phyloP scores from a whole-genome alignment of 2,797 vertebrate species.

The Catostomus latipinnis region DNA sequence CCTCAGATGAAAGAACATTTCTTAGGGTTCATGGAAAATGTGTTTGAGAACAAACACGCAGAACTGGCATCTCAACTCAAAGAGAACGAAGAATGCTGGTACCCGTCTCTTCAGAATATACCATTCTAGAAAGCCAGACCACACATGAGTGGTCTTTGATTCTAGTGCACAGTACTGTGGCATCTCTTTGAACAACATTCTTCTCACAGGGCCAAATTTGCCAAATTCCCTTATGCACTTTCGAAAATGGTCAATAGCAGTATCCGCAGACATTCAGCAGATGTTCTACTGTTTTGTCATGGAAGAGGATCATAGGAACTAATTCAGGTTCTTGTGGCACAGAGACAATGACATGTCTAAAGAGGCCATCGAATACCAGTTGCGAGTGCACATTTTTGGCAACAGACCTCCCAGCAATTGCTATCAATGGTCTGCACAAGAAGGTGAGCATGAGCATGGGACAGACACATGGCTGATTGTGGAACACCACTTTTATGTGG shows the following conservation, averaged over 20 bases:
- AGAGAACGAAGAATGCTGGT: no score
- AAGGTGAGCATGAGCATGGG: not conserved
- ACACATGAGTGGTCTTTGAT: no score
- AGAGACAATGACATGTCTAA: not conserved
- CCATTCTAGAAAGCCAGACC: no score
- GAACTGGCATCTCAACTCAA: conserved; percentile 1
- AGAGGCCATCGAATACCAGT: no score
- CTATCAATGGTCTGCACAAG: not conserved
- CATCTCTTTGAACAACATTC: no score
- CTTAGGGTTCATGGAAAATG: conserved; percentile 34
- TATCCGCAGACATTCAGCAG: not conserved
- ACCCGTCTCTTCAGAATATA: no score
- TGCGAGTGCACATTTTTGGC: not conserved
- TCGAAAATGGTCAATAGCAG: not conserved
- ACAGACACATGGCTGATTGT: not conserved
- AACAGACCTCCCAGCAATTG: not conserved
- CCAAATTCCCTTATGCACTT: not conserved
- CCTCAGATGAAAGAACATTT: conserved; percentile 35
- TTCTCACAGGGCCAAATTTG: not conserved
- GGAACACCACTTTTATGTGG: not conserved
- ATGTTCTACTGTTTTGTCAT: not conserved
- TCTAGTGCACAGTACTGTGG: no score
- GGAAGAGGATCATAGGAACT: not conserved
- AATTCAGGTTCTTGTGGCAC: not conserved
- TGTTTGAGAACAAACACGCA: conserved; percentile 13